Evolutionary conservation across 2,888 invertebrate genomes (phyloP).

Genomic region (Amphipoea lucens): DNA sequence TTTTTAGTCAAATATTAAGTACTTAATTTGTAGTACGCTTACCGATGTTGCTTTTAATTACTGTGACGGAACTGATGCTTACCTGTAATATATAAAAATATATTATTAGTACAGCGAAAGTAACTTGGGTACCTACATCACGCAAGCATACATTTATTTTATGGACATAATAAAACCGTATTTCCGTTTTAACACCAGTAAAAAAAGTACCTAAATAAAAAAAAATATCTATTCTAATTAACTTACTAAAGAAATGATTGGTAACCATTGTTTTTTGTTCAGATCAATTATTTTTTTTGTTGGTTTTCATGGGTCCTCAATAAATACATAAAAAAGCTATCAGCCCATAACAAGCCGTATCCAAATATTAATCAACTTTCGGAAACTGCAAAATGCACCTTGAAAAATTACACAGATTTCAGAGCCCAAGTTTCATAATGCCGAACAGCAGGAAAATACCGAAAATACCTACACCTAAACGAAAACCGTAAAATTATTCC

Average conservation of each 20-base stretch:
- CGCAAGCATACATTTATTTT: neutral
- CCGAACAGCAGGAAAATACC: constrained; percentile 35
- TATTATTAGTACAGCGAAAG: constrained; percentile 4
- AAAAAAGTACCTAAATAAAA: neutral
- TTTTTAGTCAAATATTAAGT: neutral
- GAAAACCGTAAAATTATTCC: constrained; percentile 56
- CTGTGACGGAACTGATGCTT: constrained; percentile 44
- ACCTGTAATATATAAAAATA: constrained; percentile 64
- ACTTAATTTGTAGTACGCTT: constrained; percentile 30
- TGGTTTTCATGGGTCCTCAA: neutral
- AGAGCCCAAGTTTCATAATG: constrained; percentile 47
- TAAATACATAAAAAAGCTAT: neutral
- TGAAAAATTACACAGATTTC: constrained; percentile 53
- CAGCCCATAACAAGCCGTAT: constrained; percentile 6
- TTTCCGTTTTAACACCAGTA: neutral
- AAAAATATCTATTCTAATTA: neutral
- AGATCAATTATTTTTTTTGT: neutral
- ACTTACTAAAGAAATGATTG: neutral
- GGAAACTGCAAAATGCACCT: constrained; percentile 46
- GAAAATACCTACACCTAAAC: constrained; percentile 42
- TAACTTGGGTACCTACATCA: neutral
- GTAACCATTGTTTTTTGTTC: neutral
- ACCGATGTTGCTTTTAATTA: constrained; percentile 31
- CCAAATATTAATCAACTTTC: constrained; percentile 46
- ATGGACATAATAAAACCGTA: neutral